Base-by-base conservation (phyloP, 2,797 vertebrate species). In the Xiphorhynchus erythropygius region DNA sequence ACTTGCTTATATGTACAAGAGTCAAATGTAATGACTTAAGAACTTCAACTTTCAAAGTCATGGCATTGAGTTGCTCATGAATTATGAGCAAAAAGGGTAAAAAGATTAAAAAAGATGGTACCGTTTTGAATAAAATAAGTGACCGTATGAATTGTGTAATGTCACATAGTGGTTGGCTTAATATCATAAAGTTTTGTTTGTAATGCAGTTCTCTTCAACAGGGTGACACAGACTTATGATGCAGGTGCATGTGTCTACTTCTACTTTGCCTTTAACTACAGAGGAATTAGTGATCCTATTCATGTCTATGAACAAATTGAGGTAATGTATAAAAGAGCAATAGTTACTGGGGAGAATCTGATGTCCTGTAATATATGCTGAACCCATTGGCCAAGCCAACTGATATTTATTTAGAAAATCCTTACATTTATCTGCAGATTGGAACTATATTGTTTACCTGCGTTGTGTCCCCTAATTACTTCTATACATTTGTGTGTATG, bases 221-320 rank as follows among this genome's bases (percentile, higher is more conserved):
- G 99, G 98, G 99, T 99, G 89, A 99, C 99, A 19, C 99, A 99
- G 97, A 99, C 98, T 6, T 99, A 99, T 0, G 99, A 99, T 67
- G 98, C 99, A 8, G 99, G 99, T 67, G 99, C 99, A 92, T 99
- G 99, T 75, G 98, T 99, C 97, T 99, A 99, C 98, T 99, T 99
- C 98, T 99, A 99, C 98, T 99, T 99, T 98, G 99, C 99, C 98
- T 99, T 99, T 98, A 99, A 99, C 98, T 99, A 99, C 98, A 98
- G 99, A 97, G 99, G 99, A 97, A 99, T 99, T 96, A 97, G 98
- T 69, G 99, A 99, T 91, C 99, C 99, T 47, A 86, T 99, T 93
- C 98, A 98, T 27, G 98, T 99, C 88, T 99, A 98, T 96, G 99
- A 99, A 96, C 98, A 99, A 98, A 99, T 99, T 75, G 99, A 99